Conservation (phyloP, 2,113 vertebrate genomes). For the Dasyornis broadbenti region DNA sequence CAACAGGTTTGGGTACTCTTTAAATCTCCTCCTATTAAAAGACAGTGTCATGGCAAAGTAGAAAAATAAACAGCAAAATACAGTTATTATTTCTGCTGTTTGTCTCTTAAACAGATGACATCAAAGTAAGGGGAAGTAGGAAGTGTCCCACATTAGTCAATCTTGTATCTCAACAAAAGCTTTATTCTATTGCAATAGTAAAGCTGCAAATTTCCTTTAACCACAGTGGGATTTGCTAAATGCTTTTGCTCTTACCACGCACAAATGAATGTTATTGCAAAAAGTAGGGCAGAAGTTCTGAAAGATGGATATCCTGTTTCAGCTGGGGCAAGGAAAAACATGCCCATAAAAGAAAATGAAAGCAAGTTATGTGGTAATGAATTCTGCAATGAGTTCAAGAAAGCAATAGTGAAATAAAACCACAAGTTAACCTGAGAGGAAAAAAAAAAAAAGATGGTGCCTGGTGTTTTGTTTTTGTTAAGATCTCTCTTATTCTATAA, state of each 20-base stretch:
- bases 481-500: background rate
- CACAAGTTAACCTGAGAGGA: background rate
- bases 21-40: background rate
- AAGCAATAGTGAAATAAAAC: conserved; percentile 6
- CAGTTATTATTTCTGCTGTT: background rate
- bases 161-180: background rate
- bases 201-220: background rate
- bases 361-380: background rate
- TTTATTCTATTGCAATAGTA: conserved; percentile 5
- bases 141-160: conserved; percentile 41
- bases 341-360: conserved; percentile 28
- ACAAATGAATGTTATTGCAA: conserved; percentile 57
- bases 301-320: conserved; percentile 63
- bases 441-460: background rate
- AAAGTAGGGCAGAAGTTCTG: conserved; percentile 55
- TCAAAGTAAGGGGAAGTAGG: conserved; percentile 38
- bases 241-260: conserved; percentile 16
- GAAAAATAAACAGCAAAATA: background rate
- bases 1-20: background rate
- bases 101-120: background rate
- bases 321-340: conserved; percentile 1
- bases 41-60: background rate
- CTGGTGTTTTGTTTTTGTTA: background rate
- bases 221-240: background rate
- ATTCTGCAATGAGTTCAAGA: background rate